Percentiles rank a stretch among this genome's conserved stretches.
Evolutionary conservation across 2,888 invertebrate genomes (phyloP).

Genomic region (Polydrusus pterygomalis): DNA sequence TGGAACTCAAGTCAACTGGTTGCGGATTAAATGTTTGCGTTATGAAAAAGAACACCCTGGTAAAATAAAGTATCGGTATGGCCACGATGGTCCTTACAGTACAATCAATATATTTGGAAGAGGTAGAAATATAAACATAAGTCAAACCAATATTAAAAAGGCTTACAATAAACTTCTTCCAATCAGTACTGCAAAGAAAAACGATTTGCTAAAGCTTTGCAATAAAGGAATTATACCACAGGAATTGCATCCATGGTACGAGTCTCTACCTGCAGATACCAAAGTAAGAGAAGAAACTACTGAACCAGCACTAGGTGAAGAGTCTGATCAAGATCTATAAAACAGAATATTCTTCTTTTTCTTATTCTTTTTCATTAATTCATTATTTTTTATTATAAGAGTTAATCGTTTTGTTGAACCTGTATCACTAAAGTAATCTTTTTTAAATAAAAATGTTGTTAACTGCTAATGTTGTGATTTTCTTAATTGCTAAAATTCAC

Average conservation of each 20-base stretch:
- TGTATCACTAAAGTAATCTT: conserved; percentile 17
- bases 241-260: conserved; percentile 27
- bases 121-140: conserved; percentile 16
- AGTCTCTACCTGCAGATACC: conserved; percentile 32
- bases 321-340: conserved; percentile 18
- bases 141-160: conserved; percentile 26
- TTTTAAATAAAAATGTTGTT: conserved; percentile 9
- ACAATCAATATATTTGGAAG: conserved; percentile 3
- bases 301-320: conserved; percentile 29
- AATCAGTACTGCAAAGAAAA: conserved; percentile 29
- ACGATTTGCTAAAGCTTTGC: conserved; percentile 32
- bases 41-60: conserved; percentile 14
- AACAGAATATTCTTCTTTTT: conserved; percentile 12
- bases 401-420: conserved; percentile 23
- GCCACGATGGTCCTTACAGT: conserved; percentile 19
- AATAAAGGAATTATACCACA: conserved; percentile 25
- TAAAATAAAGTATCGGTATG: conserved; percentile 23
- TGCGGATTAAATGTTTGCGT: too few relatives aligned
- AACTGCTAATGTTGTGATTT: conserved; percentile 8
- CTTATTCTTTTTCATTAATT: conserved; percentile 5
- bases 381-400: not conserved
- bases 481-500: not conserved
- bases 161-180: too few relatives aligned
- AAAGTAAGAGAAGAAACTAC: conserved; percentile 21
- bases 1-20: too few relatives aligned